Evolutionary conservation across 2,797 vertebrate species (phyloP), one percentile per base, ranked within the genome.

Genomic region (Ataeniobius toweri): DNA sequence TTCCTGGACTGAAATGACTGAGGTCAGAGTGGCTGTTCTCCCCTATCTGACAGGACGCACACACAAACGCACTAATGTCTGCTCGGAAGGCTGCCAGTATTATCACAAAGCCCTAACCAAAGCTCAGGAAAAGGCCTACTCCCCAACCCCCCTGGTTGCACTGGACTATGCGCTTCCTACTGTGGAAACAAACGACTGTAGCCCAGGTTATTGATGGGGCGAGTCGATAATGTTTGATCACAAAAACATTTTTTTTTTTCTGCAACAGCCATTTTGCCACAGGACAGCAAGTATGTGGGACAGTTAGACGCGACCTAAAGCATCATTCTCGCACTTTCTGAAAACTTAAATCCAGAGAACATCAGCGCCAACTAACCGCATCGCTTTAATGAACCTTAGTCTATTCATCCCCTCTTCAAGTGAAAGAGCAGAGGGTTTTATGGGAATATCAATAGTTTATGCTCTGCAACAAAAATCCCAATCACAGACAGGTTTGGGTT

Each of bases 191-290:
- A 91, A 93, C 92, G 93, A 89, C 91, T 90, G 93, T 92, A 95
- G 93, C 92, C 94, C 95, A 91, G 92, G 92, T 94, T 95, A 95
- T 95, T 70, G 94, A 95, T 89, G 83, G 78, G 28, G 79, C 69
- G 82, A 94, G 93, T 95, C 94, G 94, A 96, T 96, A 95, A 94
- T 91, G 93, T 94, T 95, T 94, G 93, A 96, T 95, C 92, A 92
- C 92, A 89, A 94, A 94, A 92, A 94, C 91, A 39, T 7, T 36
- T 95, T 92, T 3, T 3, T 31, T 56, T 76, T 72, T 93, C 91
- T 90, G 90, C 89, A 89, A 84, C 89, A 83, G 87, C 89, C 69
- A 74, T 86, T 85, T 82, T 71, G 88, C 86, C 83, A 89, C 86
- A 65, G 86, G 80, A 86, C 77, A 77, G 79, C 74, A 79, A 88